Base-by-base conservation (phyloP, 2,888 invertebrate species). In the Hymenopus coronatus region DNA sequence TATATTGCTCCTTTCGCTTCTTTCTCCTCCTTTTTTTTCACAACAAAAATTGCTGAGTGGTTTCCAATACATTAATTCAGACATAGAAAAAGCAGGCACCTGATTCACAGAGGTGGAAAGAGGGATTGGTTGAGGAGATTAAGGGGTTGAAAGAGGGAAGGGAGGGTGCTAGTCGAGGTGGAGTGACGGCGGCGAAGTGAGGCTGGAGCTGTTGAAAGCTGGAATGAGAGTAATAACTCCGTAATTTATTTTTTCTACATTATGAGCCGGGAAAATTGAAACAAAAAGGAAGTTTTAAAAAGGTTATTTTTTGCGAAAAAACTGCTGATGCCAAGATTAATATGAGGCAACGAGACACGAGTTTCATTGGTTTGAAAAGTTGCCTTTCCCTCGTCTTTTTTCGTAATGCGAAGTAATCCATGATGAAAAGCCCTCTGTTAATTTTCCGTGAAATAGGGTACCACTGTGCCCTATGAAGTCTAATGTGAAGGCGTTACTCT, bases 11-110 rank as follows among this genome's bases (percentile, higher is more conserved):
- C 54, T 70, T 70, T 70, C 54, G 54, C 54, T 86, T 86, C 86
- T 46, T 86, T 86, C 46, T 81, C 70, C 28, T 28, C 28, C 54
- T 54, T 81, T 28, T 86, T 81, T 86, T 70, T 70, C 54, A 70
- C 86, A 70, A 86, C 86, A 86, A 86, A 86, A 86, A 86, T 86
- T 86, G 86, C 86, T 86, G 86, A 86, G 86, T 86, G 86, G 86
- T 86, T 86, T 86, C 86, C 86, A 81, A 86, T 86, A 86, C 86
- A 86, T 86, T 86, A 86, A 86, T 86, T 86, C 86, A 86, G 86
- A 86, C 85, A 85, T 46, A 40, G 84, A 81, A 81, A 86, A 86
- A 81, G 28, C 86, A 70, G 28, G 25, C 86, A 86, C 40, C 86
- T 86, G 86, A 86, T 86, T 86, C 86, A 86, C 70, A 28, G 81